phyloP scores from a whole-genome alignment of 1,140 invertebrate genomes.

The Drosophila murphyi region DNA sequence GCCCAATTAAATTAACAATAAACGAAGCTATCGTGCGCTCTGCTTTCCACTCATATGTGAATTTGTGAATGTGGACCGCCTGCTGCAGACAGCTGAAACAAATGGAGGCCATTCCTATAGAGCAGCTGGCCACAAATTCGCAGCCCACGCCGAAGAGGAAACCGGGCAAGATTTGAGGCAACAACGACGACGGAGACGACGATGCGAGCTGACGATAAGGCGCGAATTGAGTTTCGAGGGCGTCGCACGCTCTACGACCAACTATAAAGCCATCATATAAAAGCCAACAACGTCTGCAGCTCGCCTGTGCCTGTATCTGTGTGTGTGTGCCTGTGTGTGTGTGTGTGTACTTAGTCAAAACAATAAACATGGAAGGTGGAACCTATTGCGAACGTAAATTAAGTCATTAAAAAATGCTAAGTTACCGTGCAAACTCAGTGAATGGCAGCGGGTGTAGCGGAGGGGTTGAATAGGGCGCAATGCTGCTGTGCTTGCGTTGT shows the following conservation, averaged over 20 bases:
- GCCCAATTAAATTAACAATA: slow-evolving; percentile 81
- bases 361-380: slow-evolving; percentile 82
- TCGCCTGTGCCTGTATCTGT: background rate
- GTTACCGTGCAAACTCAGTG: slow-evolving; percentile 39
- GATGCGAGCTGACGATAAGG: slow-evolving; percentile 69
- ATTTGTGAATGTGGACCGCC: slow-evolving; percentile 36
- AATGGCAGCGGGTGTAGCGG: slow-evolving; percentile 29
- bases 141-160: slow-evolving; percentile 74
- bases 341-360: slow-evolving; percentile 74
- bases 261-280: slow-evolving; percentile 65
- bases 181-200: slow-evolving; percentile 39
- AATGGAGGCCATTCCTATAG: slow-evolving; percentile 55
- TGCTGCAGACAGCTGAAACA: slow-evolving; percentile 40
- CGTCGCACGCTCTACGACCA: slow-evolving; percentile 72
- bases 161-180: slow-evolving; percentile 55
- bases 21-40: slow-evolving; percentile 49
- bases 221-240: slow-evolving; percentile 69
- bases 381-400: slow-evolving; percentile 82
- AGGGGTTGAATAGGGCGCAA: background rate
- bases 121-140: slow-evolving; percentile 65
- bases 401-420: slow-evolving; percentile 83
- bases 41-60: slow-evolving; percentile 17
- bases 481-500: slow-evolving; percentile 26
- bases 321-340: slow-evolving; percentile 8
- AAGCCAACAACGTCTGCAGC: slow-evolving; percentile 32